These are phyloP conservation scores for Chrysolina haemoptera DNA, from an alignment of 2,888 invertebrate genomes.

Conservation along the genomic window DNA sequence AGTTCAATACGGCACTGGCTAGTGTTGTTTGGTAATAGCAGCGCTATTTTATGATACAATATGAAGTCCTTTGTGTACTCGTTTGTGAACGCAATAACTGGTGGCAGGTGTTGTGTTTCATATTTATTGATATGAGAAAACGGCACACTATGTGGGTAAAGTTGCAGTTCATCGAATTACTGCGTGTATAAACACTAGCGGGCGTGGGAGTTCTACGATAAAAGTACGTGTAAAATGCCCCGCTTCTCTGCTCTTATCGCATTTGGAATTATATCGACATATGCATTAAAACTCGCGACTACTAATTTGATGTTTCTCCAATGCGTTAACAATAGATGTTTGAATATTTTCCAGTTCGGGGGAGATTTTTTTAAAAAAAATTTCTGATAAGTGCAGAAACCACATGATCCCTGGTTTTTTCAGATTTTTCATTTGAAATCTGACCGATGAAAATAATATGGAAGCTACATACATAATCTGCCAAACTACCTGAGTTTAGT, in stretches of 20 bases:
- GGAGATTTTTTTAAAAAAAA: no score
- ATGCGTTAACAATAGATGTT: not conserved
- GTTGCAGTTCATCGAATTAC: slow-evolving; percentile 13
- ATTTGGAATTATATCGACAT: not conserved
- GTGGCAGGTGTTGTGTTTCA: slow-evolving; percentile 21
- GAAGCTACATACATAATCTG: no score
- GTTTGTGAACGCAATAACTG: slow-evolving; percentile 13
- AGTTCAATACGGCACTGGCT: no score
- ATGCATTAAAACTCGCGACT: not conserved
- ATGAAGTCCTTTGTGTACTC: not conserved
- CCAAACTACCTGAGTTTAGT: no score
- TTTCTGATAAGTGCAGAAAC: no score
- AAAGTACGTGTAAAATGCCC: not conserved
- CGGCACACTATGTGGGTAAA: slow-evolving; percentile 19
- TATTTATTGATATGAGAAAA: slow-evolving; percentile 19
- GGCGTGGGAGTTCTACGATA: slow-evolving; percentile 19
- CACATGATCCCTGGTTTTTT: no score
- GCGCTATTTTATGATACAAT: not conserved
- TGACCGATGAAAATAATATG: no score
- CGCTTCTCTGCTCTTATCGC: not conserved
- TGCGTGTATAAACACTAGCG: slow-evolving; percentile 5
- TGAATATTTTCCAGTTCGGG: not conserved
- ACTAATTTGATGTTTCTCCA: not conserved
- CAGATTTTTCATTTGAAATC: no score
- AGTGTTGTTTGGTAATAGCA: no score